These are phyloP conservation scores for Idaea biselata DNA, from an alignment of 2,888 invertebrate genomes.

Conservation along the genomic window DNA sequence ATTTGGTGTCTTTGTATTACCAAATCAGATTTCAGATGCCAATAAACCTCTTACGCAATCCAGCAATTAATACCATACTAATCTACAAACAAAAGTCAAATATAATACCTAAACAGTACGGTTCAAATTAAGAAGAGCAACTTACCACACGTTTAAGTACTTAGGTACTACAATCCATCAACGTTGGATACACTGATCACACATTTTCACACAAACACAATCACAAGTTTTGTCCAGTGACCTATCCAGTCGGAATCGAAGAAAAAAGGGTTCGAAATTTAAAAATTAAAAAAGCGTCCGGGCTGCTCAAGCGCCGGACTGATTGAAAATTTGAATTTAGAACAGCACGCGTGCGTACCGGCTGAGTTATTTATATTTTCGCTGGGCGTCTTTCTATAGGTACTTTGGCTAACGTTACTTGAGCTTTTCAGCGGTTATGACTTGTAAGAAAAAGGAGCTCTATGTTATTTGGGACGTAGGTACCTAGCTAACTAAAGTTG, in stretches of 20 bases:
- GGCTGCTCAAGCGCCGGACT: slow-evolving; percentile 63
- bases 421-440: slow-evolving; percentile 29
- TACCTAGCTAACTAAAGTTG: not conserved
- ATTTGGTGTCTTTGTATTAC: not conserved
- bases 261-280: slow-evolving; percentile 40
- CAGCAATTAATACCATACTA: slow-evolving; percentile 2
- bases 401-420: slow-evolving; percentile 33
- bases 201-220: slow-evolving; percentile 61
- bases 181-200: slow-evolving; percentile 68
- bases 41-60: not conserved
- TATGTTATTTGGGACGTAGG: slow-evolving; percentile 13
- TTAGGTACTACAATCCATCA: slow-evolving; percentile 38
- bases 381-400: slow-evolving; percentile 48
- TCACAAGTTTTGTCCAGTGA: slow-evolving; percentile 38
- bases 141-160: slow-evolving; percentile 47
- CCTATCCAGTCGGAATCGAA: slow-evolving; percentile 71
- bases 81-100: slow-evolving; percentile 14
- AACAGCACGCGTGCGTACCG: slow-evolving; percentile 48
- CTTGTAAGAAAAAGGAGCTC: slow-evolving; percentile 7
- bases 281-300: slow-evolving; percentile 53
- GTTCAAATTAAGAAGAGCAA: slow-evolving; percentile 25
- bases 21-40: not conserved
- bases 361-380: slow-evolving; percentile 62
- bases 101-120: slow-evolving; percentile 17
- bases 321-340: slow-evolving; percentile 53